Evolutionary conservation across 2,113 vertebrate genomes (phyloP), one percentile per base, ranked within the genome.

Genomic region (Rynchops niger): DNA sequence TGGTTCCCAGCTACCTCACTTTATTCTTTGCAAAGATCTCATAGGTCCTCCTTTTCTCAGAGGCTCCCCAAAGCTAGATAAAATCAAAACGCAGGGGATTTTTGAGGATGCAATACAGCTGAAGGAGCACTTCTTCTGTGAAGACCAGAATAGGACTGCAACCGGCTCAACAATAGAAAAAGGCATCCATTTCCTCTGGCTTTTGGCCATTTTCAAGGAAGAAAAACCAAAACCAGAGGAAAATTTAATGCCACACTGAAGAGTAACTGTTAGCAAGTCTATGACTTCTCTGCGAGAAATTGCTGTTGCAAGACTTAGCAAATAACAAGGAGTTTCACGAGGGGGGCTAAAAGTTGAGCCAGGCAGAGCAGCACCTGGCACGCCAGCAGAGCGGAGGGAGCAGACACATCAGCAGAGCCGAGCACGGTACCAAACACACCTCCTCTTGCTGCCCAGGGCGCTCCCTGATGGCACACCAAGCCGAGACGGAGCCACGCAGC

Each of bases 401-500:
- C 50, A 42, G 66, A 27, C 45, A 5, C 47, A 16, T 22, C 45
- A 14, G 9, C 17, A 73, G 66, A 49, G 21, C 12, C 27, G 6
- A 0, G 8, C 6, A 6, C 2, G 18, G 23, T 15, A 50, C 32
- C 45, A 15, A 69, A 47, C 34, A 22, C 9, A 6, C 2, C 0
- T 25, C 32, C 20, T 38, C 55, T 7, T 15, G 50, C 26, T 67
- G 73, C 42, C 55, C 42, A 23, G 40, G 22, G 26, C n/a, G n/a
- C 32, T 38, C 32, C 72, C 11, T 22, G 16, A 22, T 16, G 20
- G 32, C 15, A 15, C n/a, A 38, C 27, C 65, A 43, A n/a, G 42
- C 15, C 52, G 42, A 6, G 23, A 67, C 0, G 0, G 19, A 47
- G 27, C 26, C 18, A 22, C 0, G 1, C n/a, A 30, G 58, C 36